phyloP scores from a whole-genome alignment of 2,113 vertebrate genomes.

The Phasianus colchicus region DNA sequence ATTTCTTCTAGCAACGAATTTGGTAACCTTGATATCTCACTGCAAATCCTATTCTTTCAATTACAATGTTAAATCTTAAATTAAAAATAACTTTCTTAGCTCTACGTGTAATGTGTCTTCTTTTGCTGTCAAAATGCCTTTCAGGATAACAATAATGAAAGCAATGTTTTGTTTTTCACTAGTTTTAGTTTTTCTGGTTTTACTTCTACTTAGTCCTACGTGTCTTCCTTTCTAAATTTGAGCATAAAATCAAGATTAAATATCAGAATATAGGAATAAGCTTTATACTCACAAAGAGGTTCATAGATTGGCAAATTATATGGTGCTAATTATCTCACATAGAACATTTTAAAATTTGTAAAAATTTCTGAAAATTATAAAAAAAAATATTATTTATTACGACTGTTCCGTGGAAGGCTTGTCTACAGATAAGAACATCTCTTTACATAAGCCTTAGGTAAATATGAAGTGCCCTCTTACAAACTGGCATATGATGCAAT shows the following conservation, averaged over 20 bases:
- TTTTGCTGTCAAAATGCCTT: not conserved
- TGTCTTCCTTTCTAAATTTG: not conserved
- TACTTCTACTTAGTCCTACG: not conserved
- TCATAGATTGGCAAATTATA: not conserved
- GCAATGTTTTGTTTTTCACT: not conserved
- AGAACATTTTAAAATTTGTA: not conserved
- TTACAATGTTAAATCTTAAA: not conserved
- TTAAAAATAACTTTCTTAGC: not conserved
- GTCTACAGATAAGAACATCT: not conserved
- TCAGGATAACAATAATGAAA: not conserved
- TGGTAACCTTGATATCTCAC: not conserved
- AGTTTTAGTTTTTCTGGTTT: not conserved
- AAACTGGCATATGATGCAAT: not conserved
- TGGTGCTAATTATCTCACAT: not conserved
- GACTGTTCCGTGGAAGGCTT: not conserved
- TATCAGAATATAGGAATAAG: not conserved
- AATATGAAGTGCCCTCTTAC: not conserved
- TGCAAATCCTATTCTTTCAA: not conserved
- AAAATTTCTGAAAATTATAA: not conserved
- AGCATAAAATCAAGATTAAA: not conserved
- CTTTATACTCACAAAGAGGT: not conserved
- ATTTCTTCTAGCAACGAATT: not conserved
- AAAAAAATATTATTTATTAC: not conserved
- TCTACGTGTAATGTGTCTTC: not conserved
- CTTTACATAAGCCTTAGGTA: not conserved